Evolutionary conservation across 2,797 vertebrate species (phyloP).

Genomic region (Atherinosoma microstoma): DNA sequence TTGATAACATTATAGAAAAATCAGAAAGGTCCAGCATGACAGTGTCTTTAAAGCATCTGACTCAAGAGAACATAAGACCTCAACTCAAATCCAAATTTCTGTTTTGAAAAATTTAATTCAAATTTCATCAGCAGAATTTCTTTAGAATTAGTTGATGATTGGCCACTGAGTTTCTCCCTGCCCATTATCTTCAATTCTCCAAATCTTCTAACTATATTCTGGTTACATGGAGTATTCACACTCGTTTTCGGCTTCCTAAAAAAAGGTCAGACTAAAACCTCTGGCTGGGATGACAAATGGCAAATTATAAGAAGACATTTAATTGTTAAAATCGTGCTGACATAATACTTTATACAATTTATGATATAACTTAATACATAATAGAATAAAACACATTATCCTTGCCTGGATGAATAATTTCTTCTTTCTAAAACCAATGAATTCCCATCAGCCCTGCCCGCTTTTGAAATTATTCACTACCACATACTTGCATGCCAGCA

Average conservation of each 20-base stretch:
- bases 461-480: background rate
- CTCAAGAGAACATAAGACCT: background rate
- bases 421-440: background rate
- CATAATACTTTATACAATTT: background rate
- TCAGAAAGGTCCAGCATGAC: no score
- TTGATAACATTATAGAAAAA: no score
- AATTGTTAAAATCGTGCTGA: slow-evolving; percentile 1
- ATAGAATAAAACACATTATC: slow-evolving; percentile 6
- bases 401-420: background rate
- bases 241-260: background rate
- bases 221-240: background rate
- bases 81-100: background rate
- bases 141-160: background rate
- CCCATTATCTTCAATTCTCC: background rate
- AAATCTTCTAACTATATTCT: background rate
- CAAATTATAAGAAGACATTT: background rate
- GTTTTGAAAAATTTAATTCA: background rate
- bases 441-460: background rate
- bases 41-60: background rate
- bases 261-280: background rate
- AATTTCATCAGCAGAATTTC: background rate
- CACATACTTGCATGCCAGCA: background rate
- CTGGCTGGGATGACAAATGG: slow-evolving; percentile 6
- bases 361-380: background rate
- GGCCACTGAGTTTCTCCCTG: background rate